These are phyloP conservation scores for Brachypalpus laphriformis DNA, from an alignment of 2,888 invertebrate genomes.

Conservation along the genomic window DNA sequence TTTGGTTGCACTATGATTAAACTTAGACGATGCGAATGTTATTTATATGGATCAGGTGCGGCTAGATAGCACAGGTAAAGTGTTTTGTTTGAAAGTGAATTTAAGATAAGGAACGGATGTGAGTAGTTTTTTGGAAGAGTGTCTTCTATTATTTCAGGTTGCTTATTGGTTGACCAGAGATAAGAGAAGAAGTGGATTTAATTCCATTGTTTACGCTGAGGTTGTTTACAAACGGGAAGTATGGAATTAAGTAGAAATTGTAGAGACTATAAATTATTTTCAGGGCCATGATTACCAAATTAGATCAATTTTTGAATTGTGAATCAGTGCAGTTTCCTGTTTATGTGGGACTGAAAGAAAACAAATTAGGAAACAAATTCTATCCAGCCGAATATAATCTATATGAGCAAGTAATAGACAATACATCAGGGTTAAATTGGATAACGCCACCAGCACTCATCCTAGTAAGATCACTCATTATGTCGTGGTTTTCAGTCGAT, in stretches of 20 bases:
- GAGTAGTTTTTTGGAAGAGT: not conserved
- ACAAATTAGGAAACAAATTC: too few species aligned
- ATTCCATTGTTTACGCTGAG: not conserved
- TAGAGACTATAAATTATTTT: not conserved
- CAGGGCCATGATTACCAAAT: not conserved
- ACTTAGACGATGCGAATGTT: not conserved
- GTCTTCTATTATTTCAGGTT: not conserved
- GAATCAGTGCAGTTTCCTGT: too few species aligned
- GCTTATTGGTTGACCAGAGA: not conserved
- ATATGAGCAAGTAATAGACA: too few species aligned
- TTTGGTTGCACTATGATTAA: not conserved
- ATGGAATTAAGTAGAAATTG: not conserved
- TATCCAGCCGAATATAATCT: too few species aligned
- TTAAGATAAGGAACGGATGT: not conserved
- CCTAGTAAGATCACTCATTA: too few species aligned
- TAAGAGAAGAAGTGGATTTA: not conserved
- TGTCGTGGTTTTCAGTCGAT: too few species aligned
- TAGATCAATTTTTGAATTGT: too few species aligned
- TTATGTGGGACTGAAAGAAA: too few species aligned
- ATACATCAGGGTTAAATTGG: too few species aligned
- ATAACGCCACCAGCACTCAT: too few species aligned
- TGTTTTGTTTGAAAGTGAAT: not conserved
- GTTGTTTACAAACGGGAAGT: not conserved
- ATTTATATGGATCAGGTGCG: constrained; percentile 10
- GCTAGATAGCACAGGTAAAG: not conserved